These are phyloP conservation scores for Platanista minor DNA, from an alignment of 2,113 vertebrate genomes.

Conservation along the genomic window DNA sequence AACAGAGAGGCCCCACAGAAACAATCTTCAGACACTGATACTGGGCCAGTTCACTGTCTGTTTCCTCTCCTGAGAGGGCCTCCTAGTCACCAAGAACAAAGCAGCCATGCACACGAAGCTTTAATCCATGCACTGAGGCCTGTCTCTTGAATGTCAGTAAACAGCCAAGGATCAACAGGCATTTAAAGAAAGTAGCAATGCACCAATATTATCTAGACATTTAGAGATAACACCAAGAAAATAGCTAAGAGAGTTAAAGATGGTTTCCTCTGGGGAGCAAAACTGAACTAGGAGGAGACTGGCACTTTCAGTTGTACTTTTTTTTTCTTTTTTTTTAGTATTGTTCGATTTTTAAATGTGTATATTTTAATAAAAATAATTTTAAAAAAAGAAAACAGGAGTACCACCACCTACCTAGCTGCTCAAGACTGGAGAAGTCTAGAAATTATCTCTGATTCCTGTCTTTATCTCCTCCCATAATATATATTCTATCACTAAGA, in stretches of 20 bases:
- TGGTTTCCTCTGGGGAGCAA: not conserved
- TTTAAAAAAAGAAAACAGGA: not conserved
- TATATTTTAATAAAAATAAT: not conserved
- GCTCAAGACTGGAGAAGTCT: not conserved
- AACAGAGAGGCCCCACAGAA: not conserved
- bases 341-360: not conserved
- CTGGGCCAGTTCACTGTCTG: not conserved
- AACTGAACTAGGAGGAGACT: not conserved
- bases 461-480: not conserved
- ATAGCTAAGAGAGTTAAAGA: not conserved
- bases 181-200: not conserved
- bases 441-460: not conserved
- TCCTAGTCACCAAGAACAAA: not conserved
- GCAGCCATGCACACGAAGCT: not conserved
- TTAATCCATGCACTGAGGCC: too few species aligned
- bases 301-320: not conserved
- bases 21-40: not conserved
- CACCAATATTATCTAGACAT: not conserved
- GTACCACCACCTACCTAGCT: not conserved
- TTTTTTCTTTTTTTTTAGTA: not conserved
- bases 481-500: not conserved
- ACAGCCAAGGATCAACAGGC: not conserved
- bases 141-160: not conserved
- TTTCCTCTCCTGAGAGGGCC: not conserved
- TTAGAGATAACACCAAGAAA: not conserved